These are phyloP conservation scores for Hoplostethus mediterraneus DNA, from an alignment of 2,797 vertebrate species.

Conservation along the genomic window DNA sequence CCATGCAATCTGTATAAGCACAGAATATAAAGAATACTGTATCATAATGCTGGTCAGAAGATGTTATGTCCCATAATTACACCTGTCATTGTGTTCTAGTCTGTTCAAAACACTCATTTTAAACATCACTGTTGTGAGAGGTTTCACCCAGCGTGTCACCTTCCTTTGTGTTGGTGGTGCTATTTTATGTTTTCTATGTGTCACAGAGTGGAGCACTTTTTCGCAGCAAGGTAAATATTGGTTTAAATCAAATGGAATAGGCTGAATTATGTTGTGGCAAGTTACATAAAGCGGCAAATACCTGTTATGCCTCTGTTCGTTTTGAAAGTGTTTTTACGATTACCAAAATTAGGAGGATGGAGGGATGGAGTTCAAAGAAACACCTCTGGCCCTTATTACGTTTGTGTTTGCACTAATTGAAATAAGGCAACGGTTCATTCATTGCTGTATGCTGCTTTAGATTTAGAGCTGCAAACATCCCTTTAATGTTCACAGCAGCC, in stretches of 20 bases:
- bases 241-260: background rate
- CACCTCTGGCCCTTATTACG: background rate
- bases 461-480: slow-evolving; percentile 5
- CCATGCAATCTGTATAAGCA: background rate
- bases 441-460: background rate
- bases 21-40: background rate
- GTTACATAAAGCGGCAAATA: background rate
- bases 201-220: too few species aligned
- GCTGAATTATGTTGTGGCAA: too few species aligned
- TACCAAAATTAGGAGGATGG: background rate
- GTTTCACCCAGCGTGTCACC: background rate
- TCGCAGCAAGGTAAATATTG: background rate
- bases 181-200: background rate
- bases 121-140: background rate
- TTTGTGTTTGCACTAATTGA: background rate
- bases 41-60: background rate
- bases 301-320: background rate
- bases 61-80: slow-evolving; percentile 27
- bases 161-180: background rate
- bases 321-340: background rate
- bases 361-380: slow-evolving; percentile 2
- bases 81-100: slow-evolving; percentile 9
- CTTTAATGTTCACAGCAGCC: background rate
- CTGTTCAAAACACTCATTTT: background rate
- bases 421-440: background rate